These are phyloP conservation scores for Sanderia malayensis DNA, from an alignment of 30 jellyfish, hydroid and myxozoan species.

Conservation along the genomic window DNA sequence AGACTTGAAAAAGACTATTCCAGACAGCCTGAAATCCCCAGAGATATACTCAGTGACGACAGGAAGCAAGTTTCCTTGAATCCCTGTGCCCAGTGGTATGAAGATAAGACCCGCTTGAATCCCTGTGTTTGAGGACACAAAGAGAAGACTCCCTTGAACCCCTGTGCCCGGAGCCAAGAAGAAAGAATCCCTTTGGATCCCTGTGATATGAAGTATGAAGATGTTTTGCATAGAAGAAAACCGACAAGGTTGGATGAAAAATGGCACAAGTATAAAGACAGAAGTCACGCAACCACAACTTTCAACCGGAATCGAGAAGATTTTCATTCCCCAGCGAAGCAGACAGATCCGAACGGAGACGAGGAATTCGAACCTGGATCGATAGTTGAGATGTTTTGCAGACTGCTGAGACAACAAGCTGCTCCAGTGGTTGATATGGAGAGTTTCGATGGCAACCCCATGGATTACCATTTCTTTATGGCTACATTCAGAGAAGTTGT, in stretches of 20 bases:
- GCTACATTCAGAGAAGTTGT: constrained; percentile 29
- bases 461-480: constrained; percentile 28
- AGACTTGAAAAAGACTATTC: background rate
- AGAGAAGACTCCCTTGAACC: constrained; percentile 2
- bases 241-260: background rate
- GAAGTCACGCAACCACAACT: background rate
- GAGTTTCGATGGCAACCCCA: constrained; percentile 43
- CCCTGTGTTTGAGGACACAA: background rate
- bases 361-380: background rate
- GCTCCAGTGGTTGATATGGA: constrained; percentile 40
- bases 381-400: background rate
- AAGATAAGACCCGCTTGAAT: background rate
- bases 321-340: background rate
- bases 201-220: background rate
- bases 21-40: constrained; percentile 4
- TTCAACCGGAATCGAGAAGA: background rate
- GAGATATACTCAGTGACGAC: background rate
- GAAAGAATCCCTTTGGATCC: background rate
- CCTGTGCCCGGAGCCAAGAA: background rate
- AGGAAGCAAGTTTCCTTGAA: background rate
- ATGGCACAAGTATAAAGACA: background rate
- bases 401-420: constrained; percentile 27
- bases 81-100: constrained; percentile 1
- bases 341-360: background rate
- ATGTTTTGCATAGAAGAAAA: background rate